phyloP scores from a whole-genome alignment of 2,888 invertebrate genomes.

The Tuberolachnus salignus region DNA sequence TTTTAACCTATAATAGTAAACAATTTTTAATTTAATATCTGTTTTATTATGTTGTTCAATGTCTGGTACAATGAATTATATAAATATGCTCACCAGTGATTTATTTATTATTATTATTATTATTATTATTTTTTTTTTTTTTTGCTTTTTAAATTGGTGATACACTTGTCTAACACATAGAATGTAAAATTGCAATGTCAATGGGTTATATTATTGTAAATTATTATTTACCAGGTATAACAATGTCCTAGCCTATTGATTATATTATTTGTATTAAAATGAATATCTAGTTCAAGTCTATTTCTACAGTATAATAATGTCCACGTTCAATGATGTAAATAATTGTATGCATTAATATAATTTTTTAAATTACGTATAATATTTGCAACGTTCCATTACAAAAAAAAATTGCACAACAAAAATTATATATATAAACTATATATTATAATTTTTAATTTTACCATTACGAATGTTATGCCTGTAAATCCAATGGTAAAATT shows the following conservation, averaged over 20 bases:
- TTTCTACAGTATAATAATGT: conserved; percentile 44
- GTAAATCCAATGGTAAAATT: conserved; percentile 47
- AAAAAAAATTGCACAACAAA: conserved; percentile 48
- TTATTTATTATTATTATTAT: not conserved
- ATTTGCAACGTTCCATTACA: conserved; percentile 51
- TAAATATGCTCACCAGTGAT: conserved; percentile 29
- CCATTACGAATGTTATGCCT: conserved; percentile 45
- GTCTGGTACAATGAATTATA: conserved; percentile 38
- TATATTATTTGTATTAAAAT: conserved; percentile 47
- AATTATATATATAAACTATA: conserved; percentile 28
- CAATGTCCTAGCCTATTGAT: conserved; percentile 41
- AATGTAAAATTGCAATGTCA: conserved; percentile 40
- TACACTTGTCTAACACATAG: conserved; percentile 39
- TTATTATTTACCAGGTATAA: conserved; percentile 47
- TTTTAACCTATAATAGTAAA: conserved; percentile 24
- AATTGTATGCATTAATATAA: conserved; percentile 47
- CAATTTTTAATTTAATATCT: conserved; percentile 39
- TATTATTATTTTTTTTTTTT: conserved; percentile 34
- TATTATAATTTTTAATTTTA: conserved; percentile 40
- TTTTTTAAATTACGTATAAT: conserved; percentile 39
- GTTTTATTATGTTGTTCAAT: conserved; percentile 45
- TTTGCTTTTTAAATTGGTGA: conserved; percentile 39
- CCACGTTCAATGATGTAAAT: conserved; percentile 46
- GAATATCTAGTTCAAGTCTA: conserved; percentile 37
- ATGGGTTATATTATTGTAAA: conserved; percentile 50